Evolutionary conservation across 35 echinoderm and acorn worm genomes (phyloP).

Genomic region (Nesometra sesokonis): DNA sequence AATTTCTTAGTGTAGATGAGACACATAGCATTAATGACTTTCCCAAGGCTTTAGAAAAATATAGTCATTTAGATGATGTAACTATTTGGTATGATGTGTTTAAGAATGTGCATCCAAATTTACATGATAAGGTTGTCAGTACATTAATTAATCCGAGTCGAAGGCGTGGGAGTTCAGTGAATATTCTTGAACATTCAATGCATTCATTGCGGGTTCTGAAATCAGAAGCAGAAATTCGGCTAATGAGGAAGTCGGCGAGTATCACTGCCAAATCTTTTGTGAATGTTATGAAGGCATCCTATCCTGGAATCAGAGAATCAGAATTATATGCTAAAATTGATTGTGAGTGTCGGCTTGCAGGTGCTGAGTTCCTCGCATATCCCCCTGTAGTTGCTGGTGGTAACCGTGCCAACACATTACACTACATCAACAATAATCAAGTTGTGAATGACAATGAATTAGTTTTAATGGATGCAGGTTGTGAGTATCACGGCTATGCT

Average conservation of each 20-base stretch:
- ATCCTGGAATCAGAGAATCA: conserved; percentile 70
- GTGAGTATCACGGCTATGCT: conserved; percentile 96
- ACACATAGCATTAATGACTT: conserved; percentile 48
- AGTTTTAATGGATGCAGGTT: conserved; percentile 95
- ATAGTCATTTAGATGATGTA: conserved; percentile 30
- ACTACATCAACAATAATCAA: conserved; percentile 96
- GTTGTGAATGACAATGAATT: conserved; percentile 53
- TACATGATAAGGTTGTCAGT: conserved; percentile 60
- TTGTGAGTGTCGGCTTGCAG: conserved; percentile 49
- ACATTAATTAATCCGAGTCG: conserved; percentile 54
- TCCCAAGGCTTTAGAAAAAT: conserved; percentile 42
- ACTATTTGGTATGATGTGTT: conserved; percentile 92
- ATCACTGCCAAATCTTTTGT: conserved; percentile 73
- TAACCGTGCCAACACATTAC: conserved; percentile 90
- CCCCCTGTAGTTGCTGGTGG: conserved; percentile 91
- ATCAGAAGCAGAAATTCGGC: conserved; percentile 46
- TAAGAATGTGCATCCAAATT: conserved; percentile 24
- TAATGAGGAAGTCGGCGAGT: conserved; percentile 59
- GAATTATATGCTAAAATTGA: conserved; percentile 81
- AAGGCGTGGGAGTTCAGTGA: conserved; percentile 62
- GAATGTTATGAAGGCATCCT: conserved; percentile 73
- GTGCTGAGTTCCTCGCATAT: conserved; percentile 91
- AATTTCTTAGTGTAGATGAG: conserved; percentile 81
- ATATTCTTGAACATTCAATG: conserved; percentile 67
- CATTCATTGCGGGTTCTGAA: conserved; percentile 75